phyloP scores from a whole-genome alignment of 2,113 vertebrate species.

The Elaphurus davidianus region DNA sequence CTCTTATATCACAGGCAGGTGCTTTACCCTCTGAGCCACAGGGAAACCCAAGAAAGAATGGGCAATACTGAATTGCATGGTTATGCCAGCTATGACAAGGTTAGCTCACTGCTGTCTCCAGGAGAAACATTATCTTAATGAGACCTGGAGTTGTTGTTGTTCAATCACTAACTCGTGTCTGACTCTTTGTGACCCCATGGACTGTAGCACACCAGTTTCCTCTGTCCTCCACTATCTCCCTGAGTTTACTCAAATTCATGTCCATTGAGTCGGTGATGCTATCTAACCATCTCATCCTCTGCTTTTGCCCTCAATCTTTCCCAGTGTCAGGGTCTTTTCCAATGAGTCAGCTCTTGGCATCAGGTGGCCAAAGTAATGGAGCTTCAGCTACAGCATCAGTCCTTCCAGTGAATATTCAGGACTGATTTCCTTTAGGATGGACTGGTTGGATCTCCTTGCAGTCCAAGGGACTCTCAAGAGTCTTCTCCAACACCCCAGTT shows the following conservation, averaged over 20 bases:
- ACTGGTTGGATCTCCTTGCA: background rate
- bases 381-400: background rate
- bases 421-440: background rate
- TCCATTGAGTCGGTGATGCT: background rate
- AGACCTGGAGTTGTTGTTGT: background rate
- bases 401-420: background rate
- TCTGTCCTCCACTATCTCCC: background rate
- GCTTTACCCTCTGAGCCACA: background rate
- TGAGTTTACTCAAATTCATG: background rate
- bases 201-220: background rate
- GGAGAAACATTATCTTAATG: background rate
- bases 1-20: background rate
- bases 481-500: background rate
- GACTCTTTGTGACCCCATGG: background rate
- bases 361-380: background rate
- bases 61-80: background rate
- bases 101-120: background rate
- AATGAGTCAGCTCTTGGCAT: fast-evolving
- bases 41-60: constrained; percentile 5
- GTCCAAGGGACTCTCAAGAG: background rate
- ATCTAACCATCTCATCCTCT: background rate
- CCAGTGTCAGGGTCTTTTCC: background rate
- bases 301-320: background rate
- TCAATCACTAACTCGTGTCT: background rate
- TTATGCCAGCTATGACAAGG: background rate